Percentiles rank a stretch among this genome's conserved stretches.
These are phyloP conservation scores for Ciona savignyi DNA, from an alignment of 23 tunicate species.

Conservation along the genomic window DNA sequence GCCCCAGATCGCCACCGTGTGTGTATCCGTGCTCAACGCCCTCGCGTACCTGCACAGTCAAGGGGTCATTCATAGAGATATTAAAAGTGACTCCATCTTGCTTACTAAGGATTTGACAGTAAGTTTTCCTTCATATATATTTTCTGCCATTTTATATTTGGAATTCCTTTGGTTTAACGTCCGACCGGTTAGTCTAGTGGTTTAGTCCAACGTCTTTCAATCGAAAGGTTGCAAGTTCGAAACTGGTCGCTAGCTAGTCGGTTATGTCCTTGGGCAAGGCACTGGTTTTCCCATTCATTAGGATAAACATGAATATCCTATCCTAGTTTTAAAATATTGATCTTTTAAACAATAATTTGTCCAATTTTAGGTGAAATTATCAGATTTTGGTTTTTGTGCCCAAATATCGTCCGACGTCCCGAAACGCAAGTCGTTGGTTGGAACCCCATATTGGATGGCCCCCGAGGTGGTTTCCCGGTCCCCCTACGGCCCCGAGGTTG, in stretches of 20 bases:
- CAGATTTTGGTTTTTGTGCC: conserved; percentile 99
- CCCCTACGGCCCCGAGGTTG: conserved; percentile 95
- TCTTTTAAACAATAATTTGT: too few species aligned
- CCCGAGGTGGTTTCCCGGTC: conserved; percentile 93
- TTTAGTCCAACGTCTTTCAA: too few species aligned
- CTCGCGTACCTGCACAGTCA: conserved; percentile 76
- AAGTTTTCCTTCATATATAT: too few species aligned
- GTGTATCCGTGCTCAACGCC: conserved; percentile 80
- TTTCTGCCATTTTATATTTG: too few species aligned
- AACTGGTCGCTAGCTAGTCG: too few species aligned
- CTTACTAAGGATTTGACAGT: conserved; percentile 71
- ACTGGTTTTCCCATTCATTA: too few species aligned
- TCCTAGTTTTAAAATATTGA: too few species aligned
- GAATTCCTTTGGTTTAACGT: too few species aligned
- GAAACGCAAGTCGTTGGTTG: conserved; percentile 94
- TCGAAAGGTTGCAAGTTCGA: too few species aligned
- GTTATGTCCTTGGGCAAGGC: too few species aligned
- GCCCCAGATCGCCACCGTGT: conserved; percentile 95
- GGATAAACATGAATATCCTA: too few species aligned
- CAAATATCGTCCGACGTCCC: conserved; percentile 91
- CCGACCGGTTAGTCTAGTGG: too few species aligned
- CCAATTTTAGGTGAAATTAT: conserved; percentile 64
- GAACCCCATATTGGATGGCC: conserved; percentile 99
- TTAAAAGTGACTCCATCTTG: conserved; percentile 93
- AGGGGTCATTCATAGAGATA: conserved; percentile 95